Evolutionary conservation across 2,113 vertebrate species (phyloP).

Genomic region (Dasypus novemcinctus): DNA sequence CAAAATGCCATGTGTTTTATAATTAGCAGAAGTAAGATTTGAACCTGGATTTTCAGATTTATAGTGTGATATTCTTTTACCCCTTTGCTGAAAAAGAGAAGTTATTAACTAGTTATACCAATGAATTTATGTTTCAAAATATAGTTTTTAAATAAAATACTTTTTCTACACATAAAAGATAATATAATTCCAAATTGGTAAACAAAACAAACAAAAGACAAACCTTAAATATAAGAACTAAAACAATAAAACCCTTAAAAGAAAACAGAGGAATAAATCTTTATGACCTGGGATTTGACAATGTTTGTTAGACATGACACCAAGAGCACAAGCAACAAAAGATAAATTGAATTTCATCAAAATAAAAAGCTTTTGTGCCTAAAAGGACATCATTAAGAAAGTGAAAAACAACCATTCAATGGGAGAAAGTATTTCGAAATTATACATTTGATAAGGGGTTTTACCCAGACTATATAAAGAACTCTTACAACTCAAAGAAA

Average conservation of each 20-base stretch:
- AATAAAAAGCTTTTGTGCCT: background rate
- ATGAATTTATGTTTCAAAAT: constrained; percentile 12
- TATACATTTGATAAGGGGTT: background rate
- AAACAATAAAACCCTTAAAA: background rate
- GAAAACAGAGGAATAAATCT: constrained; percentile 14
- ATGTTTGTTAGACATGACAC: background rate
- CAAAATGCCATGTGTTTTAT: background rate
- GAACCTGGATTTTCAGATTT: constrained; percentile 23
- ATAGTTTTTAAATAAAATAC: constrained; percentile 40
- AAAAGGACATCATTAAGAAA: background rate
- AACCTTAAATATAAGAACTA: constrained; percentile 20
- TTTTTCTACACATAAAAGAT: constrained; percentile 36
- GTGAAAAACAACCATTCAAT: background rate
- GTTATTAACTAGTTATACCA: background rate
- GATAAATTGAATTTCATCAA: background rate
- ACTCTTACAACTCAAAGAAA: background rate
- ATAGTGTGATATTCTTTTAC: background rate
- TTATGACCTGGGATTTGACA: background rate
- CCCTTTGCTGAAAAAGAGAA: background rate
- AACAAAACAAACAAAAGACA: background rate
- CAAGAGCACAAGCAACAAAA: constrained; percentile 10
- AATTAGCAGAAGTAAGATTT: background rate
- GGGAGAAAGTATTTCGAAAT: background rate
- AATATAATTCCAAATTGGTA: constrained; percentile 14
- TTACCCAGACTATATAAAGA: background rate